These are phyloP conservation scores for Pocillopora damicornis DNA, from an alignment of 64 coral and sea anemone species.

Conservation along the genomic window DNA sequence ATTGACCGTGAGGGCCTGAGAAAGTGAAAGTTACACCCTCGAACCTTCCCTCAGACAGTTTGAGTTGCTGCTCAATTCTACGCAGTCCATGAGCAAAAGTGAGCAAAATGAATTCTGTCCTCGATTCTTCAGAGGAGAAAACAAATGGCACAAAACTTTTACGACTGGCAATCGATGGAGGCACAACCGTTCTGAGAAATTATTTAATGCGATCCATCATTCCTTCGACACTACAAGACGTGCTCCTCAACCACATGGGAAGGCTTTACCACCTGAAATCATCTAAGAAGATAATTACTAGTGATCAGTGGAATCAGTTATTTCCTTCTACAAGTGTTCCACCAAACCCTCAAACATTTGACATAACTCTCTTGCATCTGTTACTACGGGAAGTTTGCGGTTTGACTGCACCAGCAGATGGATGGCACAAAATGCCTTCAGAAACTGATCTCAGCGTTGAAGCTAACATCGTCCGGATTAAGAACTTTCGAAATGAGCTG, in stretches of 20 bases:
- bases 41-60: too few relatives aligned
- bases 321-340: slow-evolving; percentile 35
- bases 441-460: slow-evolving; percentile 17
- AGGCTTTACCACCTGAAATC: too few relatives aligned
- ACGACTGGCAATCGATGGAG: background rate
- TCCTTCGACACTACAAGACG: background rate
- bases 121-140: background rate
- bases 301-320: slow-evolving; percentile 32
- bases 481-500: slow-evolving; percentile 31
- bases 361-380: slow-evolving; percentile 50
- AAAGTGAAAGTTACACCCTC: too few relatives aligned
- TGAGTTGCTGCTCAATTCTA: too few relatives aligned
- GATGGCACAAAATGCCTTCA: slow-evolving; percentile 25
- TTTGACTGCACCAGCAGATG: background rate
- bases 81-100: too few relatives aligned
- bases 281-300: background rate
- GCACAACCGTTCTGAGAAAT: background rate
- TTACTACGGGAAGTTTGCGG: slow-evolving; percentile 38
- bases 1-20: too few relatives aligned
- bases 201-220: too few relatives aligned
- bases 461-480: slow-evolving; percentile 51
- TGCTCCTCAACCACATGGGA: background rate
- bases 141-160: slow-evolving; percentile 2
- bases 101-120: too few relatives aligned
- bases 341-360: slow-evolving; percentile 24